A percentile compares a stretch with the other conserved stretches of the same genome.
phyloP scores from a whole-genome alignment of 2,113 vertebrate species.

The Potamarius usumacintae region DNA sequence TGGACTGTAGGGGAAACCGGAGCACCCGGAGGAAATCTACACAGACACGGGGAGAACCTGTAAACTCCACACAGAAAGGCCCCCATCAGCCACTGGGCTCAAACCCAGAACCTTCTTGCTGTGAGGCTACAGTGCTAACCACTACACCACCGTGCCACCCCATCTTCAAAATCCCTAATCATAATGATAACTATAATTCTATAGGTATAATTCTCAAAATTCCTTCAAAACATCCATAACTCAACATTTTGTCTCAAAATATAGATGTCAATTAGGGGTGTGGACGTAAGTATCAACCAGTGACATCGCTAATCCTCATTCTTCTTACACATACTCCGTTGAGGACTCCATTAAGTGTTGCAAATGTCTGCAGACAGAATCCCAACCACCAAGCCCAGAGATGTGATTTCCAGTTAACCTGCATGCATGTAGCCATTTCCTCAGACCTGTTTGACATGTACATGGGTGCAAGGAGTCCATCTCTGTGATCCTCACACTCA shows the following conservation, averaged over 20 bases:
- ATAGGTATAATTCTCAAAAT: background rate
- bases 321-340: background rate
- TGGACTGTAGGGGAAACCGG: too few relatives aligned
- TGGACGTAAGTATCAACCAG: background rate
- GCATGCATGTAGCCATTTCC: constrained; percentile 50
- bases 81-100: too few relatives aligned
- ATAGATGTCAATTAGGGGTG: background rate
- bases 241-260: background rate
- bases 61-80: too few relatives aligned
- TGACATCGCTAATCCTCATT: background rate
- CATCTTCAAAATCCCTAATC: background rate
- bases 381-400: background rate
- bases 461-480: constrained; percentile 64
- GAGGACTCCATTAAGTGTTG: too few relatives aligned
- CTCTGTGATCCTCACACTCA: constrained; percentile 66
- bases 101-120: too few relatives aligned
- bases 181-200: background rate
- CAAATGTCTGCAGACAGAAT: background rate
- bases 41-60: too few relatives aligned
- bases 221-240: background rate
- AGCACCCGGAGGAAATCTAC: too few relatives aligned
- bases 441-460: constrained; percentile 58
- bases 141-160: too few relatives aligned
- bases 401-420: constrained; percentile 55
- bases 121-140: too few relatives aligned